Conservation (phyloP, 2,888 invertebrate genomes). For the Cosmia pyralina region DNA sequence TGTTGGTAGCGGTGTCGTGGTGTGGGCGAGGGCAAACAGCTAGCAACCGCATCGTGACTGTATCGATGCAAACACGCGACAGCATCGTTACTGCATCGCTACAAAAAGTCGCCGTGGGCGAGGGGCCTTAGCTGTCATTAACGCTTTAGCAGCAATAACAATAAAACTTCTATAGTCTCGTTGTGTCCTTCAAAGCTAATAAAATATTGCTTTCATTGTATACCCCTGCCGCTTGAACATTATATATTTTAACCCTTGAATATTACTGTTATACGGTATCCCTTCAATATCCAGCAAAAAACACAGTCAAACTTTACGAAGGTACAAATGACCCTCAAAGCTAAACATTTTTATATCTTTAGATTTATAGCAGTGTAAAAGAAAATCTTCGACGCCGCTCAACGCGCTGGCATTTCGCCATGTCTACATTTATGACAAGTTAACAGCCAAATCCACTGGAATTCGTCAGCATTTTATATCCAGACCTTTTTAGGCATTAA, state of each 20-base stretch:
- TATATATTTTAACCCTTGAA: not conserved
- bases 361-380: conserved; percentile 40
- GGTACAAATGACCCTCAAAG: not conserved
- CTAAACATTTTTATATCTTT: conserved; percentile 43
- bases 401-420: conserved; percentile 40
- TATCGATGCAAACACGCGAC: too few species aligned
- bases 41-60: too few species aligned
- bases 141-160: too few species aligned
- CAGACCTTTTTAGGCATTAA: conserved; percentile 24
- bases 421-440: conserved; percentile 46
- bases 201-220: not conserved
- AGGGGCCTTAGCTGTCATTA: too few species aligned
- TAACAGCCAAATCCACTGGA: conserved; percentile 32
- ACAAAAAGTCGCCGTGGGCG: too few species aligned
- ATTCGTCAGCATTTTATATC: conserved; percentile 34
- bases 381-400: conserved; percentile 38
- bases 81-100: too few species aligned
- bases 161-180: too few species aligned
- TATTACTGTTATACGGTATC: not conserved
- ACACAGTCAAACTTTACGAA: not conserved
- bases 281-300: not conserved
- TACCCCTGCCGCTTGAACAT: not conserved
- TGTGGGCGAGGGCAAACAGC: too few species aligned
- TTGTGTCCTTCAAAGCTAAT: not conserved
- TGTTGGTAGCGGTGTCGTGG: too few species aligned